Conservation (phyloP, 2,888 invertebrate genomes). For the Spialia ferax region DNA sequence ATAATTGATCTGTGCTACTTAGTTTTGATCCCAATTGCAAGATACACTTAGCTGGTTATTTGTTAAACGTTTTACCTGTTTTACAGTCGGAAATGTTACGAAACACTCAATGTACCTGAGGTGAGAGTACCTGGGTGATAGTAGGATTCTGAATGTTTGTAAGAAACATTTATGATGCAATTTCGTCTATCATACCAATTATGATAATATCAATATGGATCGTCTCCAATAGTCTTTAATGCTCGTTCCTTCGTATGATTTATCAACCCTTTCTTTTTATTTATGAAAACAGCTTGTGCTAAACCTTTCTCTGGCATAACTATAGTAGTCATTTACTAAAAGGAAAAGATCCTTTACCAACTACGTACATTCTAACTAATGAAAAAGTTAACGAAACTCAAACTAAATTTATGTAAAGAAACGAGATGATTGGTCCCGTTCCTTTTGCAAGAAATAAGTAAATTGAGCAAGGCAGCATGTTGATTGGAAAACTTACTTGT, state of each 20-base stretch:
- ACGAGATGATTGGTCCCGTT: neutral
- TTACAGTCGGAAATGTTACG: neutral
- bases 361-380: neutral
- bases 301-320: too few relatives aligned
- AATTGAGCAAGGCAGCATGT: neutral
- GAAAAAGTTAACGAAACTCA: neutral
- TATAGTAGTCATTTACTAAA: too few relatives aligned
- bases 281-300: too few relatives aligned
- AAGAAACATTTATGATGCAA: too few relatives aligned
- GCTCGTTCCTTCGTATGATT: too few relatives aligned
- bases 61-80: neutral
- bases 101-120: too few relatives aligned
- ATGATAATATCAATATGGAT: too few relatives aligned
- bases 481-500: neutral
- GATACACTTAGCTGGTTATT: neutral
- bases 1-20: constrained; percentile 25
- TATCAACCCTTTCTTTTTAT: too few relatives aligned
- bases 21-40: neutral
- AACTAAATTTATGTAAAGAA: neutral
- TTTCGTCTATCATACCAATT: too few relatives aligned
- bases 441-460: neutral
- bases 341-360: too few relatives aligned
- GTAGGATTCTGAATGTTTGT: too few relatives aligned
- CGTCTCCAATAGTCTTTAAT: too few relatives aligned
- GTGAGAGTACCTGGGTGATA: neutral